Conservation (phyloP, 1,140 invertebrate genomes). For the Lasioglossum albipes region DNA sequence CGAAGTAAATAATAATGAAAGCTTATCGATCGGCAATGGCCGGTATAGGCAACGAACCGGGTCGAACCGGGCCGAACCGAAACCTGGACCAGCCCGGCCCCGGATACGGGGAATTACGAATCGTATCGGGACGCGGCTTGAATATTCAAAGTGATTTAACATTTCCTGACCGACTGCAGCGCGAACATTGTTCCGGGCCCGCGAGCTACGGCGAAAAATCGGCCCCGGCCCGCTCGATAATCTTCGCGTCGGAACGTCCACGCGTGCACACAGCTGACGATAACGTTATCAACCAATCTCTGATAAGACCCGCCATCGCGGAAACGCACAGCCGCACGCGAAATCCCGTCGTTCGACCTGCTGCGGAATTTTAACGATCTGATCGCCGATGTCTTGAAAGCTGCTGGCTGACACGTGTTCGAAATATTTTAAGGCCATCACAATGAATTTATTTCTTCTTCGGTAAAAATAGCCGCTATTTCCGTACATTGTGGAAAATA, state of each 20-base stretch:
- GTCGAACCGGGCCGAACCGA: too few species aligned
- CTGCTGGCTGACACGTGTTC: too few species aligned
- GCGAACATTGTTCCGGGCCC: neutral
- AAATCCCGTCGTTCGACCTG: neutral
- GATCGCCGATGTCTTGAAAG: too few species aligned
- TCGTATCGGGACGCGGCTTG: conserved; percentile 46
- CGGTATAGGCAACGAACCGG: too few species aligned
- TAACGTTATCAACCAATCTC: conserved; percentile 8
- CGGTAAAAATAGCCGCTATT: too few species aligned
- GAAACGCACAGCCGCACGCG: neutral
- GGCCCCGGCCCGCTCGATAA: neutral
- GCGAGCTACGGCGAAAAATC: conserved; percentile 27
- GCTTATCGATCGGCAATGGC: conserved; percentile 38
- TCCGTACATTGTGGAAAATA: too few species aligned
- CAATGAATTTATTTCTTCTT: too few species aligned
- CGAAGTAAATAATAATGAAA: conserved; percentile 59
- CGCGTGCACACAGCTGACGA: conserved; percentile 10
- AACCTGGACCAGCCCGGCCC: neutral
- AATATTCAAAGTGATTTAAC: conserved; percentile 52
- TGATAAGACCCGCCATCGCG: conserved; percentile 17
- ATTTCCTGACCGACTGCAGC: neutral
- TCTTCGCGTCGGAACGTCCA: conserved; percentile 19
- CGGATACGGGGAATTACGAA: conserved; percentile 40
- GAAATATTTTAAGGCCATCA: too few species aligned
- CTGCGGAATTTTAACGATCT: too few species aligned